A percentile compares a stretch with the other conserved stretches of the same genome.
phyloP scores from a whole-genome alignment of 2,797 vertebrate genomes.

The Sternotherus odoratus region DNA sequence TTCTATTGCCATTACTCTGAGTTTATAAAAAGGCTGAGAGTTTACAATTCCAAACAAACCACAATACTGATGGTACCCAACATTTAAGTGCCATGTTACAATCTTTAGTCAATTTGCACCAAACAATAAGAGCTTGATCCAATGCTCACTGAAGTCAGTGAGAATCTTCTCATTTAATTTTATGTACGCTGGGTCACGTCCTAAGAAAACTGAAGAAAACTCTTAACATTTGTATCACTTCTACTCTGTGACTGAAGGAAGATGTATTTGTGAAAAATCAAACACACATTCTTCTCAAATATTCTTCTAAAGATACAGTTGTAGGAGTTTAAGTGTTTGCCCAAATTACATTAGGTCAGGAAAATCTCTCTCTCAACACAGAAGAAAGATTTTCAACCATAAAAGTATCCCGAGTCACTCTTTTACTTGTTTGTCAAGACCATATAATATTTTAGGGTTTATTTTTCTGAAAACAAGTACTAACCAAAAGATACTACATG shows the following conservation, averaged over 20 bases:
- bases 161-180: slow-evolving; percentile 52
- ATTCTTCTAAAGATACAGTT: no score
- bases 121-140: slow-evolving; percentile 56
- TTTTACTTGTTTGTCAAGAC: neutral
- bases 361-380: neutral
- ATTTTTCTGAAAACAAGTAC: neutral
- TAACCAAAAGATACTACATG: neutral
- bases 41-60: slow-evolving; percentile 51
- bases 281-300: neutral
- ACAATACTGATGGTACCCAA: slow-evolving; percentile 61
- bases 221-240: neutral
- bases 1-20: neutral
- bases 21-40: neutral
- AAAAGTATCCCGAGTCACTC: accelerated
- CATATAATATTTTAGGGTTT: neutral
- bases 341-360: neutral
- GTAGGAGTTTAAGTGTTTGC: neutral
- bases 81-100: slow-evolving; percentile 21
- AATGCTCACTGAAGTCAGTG: neutral
- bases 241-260: neutral
- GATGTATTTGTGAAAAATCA: neutral
- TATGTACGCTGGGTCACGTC: slow-evolving; percentile 7
- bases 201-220: neutral
- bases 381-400: neutral
- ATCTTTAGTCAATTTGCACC: slow-evolving; percentile 62